phyloP scores from a whole-genome alignment of 2,113 vertebrate species.

The Numida meleagris region DNA sequence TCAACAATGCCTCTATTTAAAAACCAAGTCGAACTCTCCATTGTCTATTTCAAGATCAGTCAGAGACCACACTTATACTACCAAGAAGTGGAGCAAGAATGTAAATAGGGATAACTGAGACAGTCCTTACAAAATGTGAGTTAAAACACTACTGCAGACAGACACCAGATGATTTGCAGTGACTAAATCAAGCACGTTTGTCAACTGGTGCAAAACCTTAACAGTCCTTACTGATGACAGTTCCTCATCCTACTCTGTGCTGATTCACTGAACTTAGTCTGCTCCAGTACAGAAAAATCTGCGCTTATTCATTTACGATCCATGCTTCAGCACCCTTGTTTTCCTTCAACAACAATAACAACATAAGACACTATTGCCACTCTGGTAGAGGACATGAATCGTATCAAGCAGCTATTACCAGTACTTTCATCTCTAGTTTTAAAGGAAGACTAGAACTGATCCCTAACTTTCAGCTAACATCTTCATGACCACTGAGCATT shows the following conservation, averaged over 20 bases:
- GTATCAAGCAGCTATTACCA: neutral
- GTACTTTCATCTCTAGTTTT: neutral
- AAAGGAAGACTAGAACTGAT: neutral
- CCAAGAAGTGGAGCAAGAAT: neutral
- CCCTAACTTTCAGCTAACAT: neutral
- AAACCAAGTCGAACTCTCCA: neutral
- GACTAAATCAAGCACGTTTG: neutral
- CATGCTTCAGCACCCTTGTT: neutral
- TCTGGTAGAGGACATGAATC: neutral
- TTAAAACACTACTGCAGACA: neutral
- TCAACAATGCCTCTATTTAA: neutral
- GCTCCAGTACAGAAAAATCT: neutral
- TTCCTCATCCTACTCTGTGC: neutral
- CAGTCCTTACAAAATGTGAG: neutral
- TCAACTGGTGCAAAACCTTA: neutral
- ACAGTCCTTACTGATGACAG: neutral
- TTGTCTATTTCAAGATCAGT: neutral
- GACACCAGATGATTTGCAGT: neutral
- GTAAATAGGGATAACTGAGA: neutral
- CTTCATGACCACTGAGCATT: neutral
- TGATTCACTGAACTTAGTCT: neutral
- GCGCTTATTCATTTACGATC: neutral
- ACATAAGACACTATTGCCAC: neutral
- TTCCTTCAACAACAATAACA: neutral
- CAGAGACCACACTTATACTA: neutral